phyloP scores from a whole-genome alignment of 2,797 vertebrate species.

The Catamblyrhynchus diadema region DNA sequence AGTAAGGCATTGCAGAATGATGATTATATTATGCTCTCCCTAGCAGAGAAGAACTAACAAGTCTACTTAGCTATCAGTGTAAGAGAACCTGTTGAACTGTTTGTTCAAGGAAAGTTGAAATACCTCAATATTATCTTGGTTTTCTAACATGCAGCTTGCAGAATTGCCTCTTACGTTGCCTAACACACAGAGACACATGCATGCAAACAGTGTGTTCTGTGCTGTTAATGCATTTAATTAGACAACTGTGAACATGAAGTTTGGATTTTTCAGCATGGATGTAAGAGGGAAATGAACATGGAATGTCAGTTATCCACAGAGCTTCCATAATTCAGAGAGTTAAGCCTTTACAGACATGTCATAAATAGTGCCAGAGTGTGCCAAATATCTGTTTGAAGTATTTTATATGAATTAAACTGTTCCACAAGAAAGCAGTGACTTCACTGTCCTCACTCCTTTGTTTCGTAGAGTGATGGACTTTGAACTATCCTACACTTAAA shows the following conservation, averaged over 20 bases:
- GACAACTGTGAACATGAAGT: not conserved
- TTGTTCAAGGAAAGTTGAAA: not conserved
- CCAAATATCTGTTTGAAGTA: not conserved
- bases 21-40: not conserved
- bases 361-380: not conserved
- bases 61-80: not conserved
- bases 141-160: not conserved
- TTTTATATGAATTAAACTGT: not conserved
- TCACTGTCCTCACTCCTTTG: not conserved
- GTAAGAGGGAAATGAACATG: not conserved
- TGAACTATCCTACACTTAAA: not conserved
- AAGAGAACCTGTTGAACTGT: not conserved
- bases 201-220: not conserved
- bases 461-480: not conserved
- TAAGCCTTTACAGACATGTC: not conserved
- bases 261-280: not conserved
- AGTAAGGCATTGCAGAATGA: not conserved
- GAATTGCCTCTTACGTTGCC: not conserved
- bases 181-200: fast-evolving
- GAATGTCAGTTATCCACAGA: not conserved
- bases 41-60: not conserved
- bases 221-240: not conserved
- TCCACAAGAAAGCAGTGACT: not conserved
- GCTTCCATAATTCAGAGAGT: not conserved
- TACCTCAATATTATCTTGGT: not conserved